These are phyloP conservation scores for Augochlorella aurata DNA, from an alignment of 2,888 invertebrate genomes.

Conservation along the genomic window DNA sequence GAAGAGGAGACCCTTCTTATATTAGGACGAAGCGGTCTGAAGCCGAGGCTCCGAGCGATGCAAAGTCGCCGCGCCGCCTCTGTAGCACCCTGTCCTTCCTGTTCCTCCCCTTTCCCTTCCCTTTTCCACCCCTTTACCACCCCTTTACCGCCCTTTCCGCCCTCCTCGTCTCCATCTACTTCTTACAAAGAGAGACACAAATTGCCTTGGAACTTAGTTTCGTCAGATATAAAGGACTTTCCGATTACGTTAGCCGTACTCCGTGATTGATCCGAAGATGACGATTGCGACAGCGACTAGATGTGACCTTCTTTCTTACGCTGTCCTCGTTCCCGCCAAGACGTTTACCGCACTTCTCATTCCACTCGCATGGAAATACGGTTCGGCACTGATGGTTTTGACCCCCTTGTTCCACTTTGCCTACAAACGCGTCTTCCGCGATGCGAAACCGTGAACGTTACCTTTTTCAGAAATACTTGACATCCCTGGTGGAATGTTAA, in stretches of 20 bases:
- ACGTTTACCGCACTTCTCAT: slow-evolving; percentile 22
- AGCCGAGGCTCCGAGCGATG: slow-evolving; percentile 73
- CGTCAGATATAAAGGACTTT: slow-evolving; percentile 80
- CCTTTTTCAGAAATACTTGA: not conserved
- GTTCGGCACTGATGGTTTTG: not conserved
- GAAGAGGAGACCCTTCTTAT: slow-evolving; percentile 46
- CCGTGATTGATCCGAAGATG: slow-evolving; percentile 78
- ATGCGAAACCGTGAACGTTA: not conserved
- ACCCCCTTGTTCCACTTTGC: not conserved
- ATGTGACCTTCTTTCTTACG: slow-evolving; percentile 59
- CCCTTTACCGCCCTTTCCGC: slow-evolving; percentile 37
- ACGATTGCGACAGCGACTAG: slow-evolving; percentile 72
- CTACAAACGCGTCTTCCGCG: not conserved
- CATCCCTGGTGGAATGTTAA: not conserved
- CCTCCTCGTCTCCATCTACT: slow-evolving; percentile 64
- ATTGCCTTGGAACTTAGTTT: slow-evolving; percentile 81
- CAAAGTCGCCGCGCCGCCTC: slow-evolving; percentile 75
- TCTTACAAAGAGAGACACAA: slow-evolving; percentile 80
- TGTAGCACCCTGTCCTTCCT: slow-evolving; percentile 53
- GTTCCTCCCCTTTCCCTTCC: too few relatives aligned
- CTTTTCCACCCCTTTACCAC: too few relatives aligned
- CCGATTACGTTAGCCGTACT: slow-evolving; percentile 79
- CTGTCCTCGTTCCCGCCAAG: slow-evolving; percentile 17
- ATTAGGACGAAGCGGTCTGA: slow-evolving; percentile 62
- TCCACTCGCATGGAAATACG: not conserved